Evolutionary conservation across 2,888 invertebrate genomes (phyloP).

Genomic region (Tenodera sinensis): DNA sequence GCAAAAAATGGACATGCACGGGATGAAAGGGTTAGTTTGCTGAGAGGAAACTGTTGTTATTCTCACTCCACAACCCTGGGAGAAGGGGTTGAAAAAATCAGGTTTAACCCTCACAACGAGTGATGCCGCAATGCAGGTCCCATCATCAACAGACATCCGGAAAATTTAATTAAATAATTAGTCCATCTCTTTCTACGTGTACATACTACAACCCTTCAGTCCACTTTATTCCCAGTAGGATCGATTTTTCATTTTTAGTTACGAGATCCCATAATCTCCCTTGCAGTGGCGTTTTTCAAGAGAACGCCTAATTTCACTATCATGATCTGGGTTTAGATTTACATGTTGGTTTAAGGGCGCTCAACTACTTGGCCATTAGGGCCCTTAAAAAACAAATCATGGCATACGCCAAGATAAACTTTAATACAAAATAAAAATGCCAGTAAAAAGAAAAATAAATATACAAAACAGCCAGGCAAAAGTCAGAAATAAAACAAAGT

Average conservation of each 20-base stretch:
- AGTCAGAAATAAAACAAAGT: too few relatives aligned
- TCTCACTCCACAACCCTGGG: neutral
- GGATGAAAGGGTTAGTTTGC: neutral
- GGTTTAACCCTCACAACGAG: neutral
- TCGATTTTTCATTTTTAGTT: neutral
- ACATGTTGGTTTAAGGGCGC: too few relatives aligned
- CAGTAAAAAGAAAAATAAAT: too few relatives aligned
- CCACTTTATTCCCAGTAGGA: neutral
- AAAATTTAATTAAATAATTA: conserved; percentile 1
- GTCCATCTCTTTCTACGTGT: neutral
- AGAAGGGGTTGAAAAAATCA: neutral
- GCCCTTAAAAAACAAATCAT: too few relatives aligned
- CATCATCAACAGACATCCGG: neutral
- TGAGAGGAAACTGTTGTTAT: neutral
- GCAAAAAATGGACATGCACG: neutral
- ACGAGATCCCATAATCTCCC: neutral
- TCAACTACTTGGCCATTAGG: too few relatives aligned
- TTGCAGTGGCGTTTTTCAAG: neutral
- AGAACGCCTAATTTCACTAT: neutral
- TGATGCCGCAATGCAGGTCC: neutral
- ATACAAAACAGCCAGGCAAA: too few relatives aligned
- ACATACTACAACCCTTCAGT: neutral
- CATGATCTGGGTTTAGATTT: neutral
- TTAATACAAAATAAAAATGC: too few relatives aligned
- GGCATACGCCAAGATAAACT: too few relatives aligned